Conservation (phyloP, 2,888 invertebrate genomes). For the Nomada goodeniana region DNA sequence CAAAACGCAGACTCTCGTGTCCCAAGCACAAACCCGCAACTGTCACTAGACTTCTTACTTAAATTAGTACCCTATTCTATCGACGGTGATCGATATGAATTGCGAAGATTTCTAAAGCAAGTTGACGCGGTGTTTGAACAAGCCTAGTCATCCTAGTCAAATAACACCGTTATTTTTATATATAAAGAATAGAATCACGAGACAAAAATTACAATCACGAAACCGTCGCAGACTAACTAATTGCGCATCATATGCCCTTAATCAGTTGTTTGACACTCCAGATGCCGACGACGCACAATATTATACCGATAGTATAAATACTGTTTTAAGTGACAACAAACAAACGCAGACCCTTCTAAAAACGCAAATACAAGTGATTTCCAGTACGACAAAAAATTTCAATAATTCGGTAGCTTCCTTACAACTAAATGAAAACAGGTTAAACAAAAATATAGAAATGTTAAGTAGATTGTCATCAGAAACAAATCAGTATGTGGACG, state of each 20-base stretch:
- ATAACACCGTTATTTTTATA: too few species aligned
- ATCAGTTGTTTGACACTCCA: conserved; percentile 28
- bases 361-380: conserved; percentile 30
- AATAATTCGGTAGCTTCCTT: conserved; percentile 7
- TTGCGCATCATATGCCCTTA: background rate
- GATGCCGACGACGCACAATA: conserved; percentile 46
- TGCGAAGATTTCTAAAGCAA: too few species aligned
- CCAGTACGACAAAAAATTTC: conserved; percentile 30
- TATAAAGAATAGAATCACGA: too few species aligned
- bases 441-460: conserved; percentile 15
- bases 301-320: conserved; percentile 23
- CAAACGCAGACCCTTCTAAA: conserved; percentile 38
- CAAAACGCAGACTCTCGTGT: too few species aligned
- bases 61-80: too few species aligned
- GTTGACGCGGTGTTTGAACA: too few species aligned
- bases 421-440: conserved; percentile 12
- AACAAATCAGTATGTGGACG: background rate
- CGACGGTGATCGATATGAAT: too few species aligned
- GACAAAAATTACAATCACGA: background rate
- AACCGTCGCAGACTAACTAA: background rate
- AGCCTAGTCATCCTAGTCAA: too few species aligned
- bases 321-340: conserved; percentile 6
- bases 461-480: conserved; percentile 11
- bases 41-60: too few species aligned
- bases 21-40: too few species aligned